Percentiles rank a stretch among this genome's conserved stretches.
Conservation (phyloP, 2,797 vertebrate species). For the Anas bernieri region DNA sequence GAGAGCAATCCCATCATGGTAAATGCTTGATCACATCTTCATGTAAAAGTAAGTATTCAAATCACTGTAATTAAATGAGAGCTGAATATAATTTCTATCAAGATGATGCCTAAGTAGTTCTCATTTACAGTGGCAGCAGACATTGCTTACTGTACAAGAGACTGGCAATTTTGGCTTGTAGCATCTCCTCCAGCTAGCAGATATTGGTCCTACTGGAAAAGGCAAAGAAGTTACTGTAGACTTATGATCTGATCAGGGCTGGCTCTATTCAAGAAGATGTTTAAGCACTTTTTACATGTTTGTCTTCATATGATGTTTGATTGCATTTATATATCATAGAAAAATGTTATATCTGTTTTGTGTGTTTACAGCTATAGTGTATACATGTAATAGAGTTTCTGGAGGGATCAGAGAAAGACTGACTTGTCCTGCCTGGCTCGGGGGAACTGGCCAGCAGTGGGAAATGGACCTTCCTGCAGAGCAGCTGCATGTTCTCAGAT, state of each 20-base stretch:
- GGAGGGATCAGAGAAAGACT: neutral
- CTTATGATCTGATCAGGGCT: neutral
- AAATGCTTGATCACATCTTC: neutral
- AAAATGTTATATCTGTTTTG: neutral
- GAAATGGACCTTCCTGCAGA: neutral
- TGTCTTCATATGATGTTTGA: neutral
- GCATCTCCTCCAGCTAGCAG: neutral
- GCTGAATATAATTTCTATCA: neutral
- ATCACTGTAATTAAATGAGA: neutral
- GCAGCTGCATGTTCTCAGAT: neutral
- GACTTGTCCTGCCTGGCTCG: neutral
- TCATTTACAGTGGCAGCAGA: neutral
- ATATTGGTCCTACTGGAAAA: neutral
- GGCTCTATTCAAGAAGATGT: neutral
- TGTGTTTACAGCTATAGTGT: neutral
- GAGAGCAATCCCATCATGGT: neutral
- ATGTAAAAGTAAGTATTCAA: neutral
- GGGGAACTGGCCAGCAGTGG: neutral
- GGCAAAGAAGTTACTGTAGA: neutral
- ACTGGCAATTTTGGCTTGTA: neutral
- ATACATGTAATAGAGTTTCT: neutral
- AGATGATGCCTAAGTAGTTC: neutral
- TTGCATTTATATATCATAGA: no score
- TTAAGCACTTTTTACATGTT: neutral
- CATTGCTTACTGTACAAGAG: neutral